A percentile compares a stretch with the other conserved stretches of the same genome.
These are phyloP conservation scores for Danio tinwini DNA, from an alignment of 2,797 vertebrate genomes.

Conservation along the genomic window DNA sequence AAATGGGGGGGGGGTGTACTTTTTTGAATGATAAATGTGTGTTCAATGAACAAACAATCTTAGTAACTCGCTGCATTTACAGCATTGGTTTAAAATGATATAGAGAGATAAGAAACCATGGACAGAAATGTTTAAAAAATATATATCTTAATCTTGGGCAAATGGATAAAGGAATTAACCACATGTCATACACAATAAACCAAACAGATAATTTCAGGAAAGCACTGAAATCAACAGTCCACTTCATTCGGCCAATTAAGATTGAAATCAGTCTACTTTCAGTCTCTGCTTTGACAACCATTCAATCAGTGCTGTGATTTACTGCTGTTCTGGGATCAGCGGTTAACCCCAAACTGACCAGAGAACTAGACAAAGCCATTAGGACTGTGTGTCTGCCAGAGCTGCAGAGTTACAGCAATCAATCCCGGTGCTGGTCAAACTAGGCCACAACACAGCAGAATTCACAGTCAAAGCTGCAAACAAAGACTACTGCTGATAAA, in stretches of 20 bases:
- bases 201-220: background rate
- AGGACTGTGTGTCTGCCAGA: slow-evolving; percentile 12
- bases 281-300: background rate
- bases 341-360: slow-evolving; percentile 11
- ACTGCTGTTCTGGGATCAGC: slow-evolving; percentile 33
- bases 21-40: too few species aligned
- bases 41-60: too few species aligned
- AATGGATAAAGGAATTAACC: too few species aligned
- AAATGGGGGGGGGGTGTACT: too few species aligned
- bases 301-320: slow-evolving; percentile 25
- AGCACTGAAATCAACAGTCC: slow-evolving; percentile 33
- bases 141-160: too few species aligned
- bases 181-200: background rate
- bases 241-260: slow-evolving; percentile 17
- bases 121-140: too few species aligned
- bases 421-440: slow-evolving; percentile 7
- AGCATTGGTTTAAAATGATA: too few species aligned
- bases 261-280: background rate
- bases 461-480: background rate
- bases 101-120: too few species aligned
- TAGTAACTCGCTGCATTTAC: too few species aligned
- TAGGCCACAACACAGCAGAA: slow-evolving; percentile 1
- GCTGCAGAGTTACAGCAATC: slow-evolving; percentile 3
- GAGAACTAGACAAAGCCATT: slow-evolving; percentile 30
- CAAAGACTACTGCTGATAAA: background rate